phyloP scores from a whole-genome alignment of 1,140 invertebrate species.

The Drosophila lowei region DNA sequence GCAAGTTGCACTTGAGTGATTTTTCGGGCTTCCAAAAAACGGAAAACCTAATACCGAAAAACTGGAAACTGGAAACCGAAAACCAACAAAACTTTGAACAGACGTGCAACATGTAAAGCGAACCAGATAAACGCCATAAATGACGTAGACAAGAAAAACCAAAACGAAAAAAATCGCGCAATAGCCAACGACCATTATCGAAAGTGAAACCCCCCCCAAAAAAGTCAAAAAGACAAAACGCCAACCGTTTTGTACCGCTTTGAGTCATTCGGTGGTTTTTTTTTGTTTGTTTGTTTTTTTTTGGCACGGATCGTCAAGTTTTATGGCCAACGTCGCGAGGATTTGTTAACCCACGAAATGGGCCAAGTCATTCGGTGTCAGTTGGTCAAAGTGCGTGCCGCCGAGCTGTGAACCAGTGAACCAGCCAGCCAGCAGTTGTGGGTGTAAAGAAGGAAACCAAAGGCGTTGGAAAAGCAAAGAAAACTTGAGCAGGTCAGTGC shows the following conservation, averaged over 20 bases:
- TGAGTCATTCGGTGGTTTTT: constrained; percentile 8
- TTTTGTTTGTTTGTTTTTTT: constrained; percentile 16
- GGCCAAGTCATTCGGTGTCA: constrained; percentile 67
- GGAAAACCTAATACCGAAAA: constrained; percentile 46
- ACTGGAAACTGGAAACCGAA: constrained; percentile 55
- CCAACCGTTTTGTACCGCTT: constrained; percentile 54
- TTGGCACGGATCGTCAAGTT: constrained; percentile 71
- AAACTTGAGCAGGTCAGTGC: constrained; percentile 58
- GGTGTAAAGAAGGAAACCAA: constrained; percentile 16
- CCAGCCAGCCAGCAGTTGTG: constrained; percentile 8
- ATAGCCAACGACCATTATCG: constrained; percentile 59
- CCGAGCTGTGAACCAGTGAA: constrained; percentile 24
- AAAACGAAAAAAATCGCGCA: constrained; percentile 66
- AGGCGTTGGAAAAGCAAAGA: constrained; percentile 25
- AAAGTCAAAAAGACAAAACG: constrained; percentile 7
- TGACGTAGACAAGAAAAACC: constrained; percentile 69
- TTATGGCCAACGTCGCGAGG: constrained; percentile 53
- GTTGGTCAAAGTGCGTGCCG: constrained; percentile 74
- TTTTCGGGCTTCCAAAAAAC: constrained; percentile 75
- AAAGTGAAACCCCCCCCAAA: constrained; percentile 58
- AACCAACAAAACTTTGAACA: constrained; percentile 26
- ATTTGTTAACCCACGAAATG: constrained; percentile 61
- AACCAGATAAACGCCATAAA: constrained; percentile 70
- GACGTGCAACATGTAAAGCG: constrained; percentile 75
- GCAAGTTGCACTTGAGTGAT: constrained; percentile 81